phyloP scores from a whole-genome alignment of 2,888 invertebrate species.

The Pseudococcus longispinus region DNA sequence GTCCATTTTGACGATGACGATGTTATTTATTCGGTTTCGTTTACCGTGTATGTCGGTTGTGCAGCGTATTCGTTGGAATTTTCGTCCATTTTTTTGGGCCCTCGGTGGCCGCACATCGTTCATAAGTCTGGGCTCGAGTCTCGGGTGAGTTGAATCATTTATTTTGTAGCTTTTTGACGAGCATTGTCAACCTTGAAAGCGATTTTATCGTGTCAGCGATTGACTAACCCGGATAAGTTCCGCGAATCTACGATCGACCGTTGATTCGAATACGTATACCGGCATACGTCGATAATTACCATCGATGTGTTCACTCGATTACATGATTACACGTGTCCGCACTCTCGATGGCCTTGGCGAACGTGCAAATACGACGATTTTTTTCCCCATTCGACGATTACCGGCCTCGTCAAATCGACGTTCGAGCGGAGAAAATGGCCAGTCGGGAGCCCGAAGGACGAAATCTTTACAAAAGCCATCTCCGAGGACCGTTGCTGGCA shows the following conservation, averaged over 20 bases:
- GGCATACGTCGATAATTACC: neutral
- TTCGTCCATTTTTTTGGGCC: neutral
- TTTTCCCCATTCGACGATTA: neutral
- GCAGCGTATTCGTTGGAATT: neutral
- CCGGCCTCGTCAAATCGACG: neutral
- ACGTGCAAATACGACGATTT: neutral
- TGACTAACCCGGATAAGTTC: neutral
- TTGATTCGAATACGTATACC: neutral
- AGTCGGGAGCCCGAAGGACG: neutral
- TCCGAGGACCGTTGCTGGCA: neutral
- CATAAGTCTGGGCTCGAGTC: neutral
- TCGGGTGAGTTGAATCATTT: neutral
- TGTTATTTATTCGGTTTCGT: neutral
- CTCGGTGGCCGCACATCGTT: neutral
- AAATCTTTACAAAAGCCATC: neutral
- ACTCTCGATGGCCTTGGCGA: neutral
- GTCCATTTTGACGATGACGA: neutral
- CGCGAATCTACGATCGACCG: neutral
- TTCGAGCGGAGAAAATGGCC: neutral
- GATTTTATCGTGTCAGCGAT: neutral
- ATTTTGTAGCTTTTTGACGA: neutral
- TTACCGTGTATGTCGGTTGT: conserved; percentile 6
- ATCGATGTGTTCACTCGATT: neutral
- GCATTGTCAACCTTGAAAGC: neutral
- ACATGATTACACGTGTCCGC: neutral